Evolutionary conservation across 2,797 vertebrate genomes (phyloP), one percentile per base, ranked within the genome.

Genomic region (Stomatorhinus walkeri): DNA sequence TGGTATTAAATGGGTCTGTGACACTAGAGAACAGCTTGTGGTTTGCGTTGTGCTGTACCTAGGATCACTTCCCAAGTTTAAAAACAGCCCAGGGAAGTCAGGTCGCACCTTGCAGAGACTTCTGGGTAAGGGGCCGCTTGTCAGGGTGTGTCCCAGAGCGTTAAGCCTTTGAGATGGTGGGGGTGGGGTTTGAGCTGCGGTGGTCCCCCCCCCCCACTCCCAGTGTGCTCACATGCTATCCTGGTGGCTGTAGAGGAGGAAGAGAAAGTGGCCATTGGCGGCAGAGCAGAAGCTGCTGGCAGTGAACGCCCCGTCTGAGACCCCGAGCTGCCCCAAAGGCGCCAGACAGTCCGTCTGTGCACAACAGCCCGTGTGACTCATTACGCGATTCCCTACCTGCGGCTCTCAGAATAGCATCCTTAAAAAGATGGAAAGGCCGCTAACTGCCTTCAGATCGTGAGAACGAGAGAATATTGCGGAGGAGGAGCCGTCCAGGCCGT

Each of bases 261-360:
- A 95, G 92, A 93, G 94, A 95, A 95, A 95, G 93, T 93, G 92
- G 1, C 4, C 40, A 72, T 86, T 83, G 19, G n/a, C 81, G 19
- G 87, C 52, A 90, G 24, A 2, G 2, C 36, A 88, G 89, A 90
- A 49, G 46, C 88, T 87, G 79, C 5, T 81, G 24, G 51, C 36
- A 56, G 81, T 87, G 40, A 88, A 72, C 86, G 12, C 49, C 59
- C 46, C 3, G 68, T 36, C 72, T 54, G 32, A 19, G 32, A n/a
- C 49, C 24, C 28, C 87, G 16, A 24, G 24, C 48, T 28, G 68
- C 89, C 87, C 84, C 19, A 83, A 16, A 24, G 46, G 36, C n/a
- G 49, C 32, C 28, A 40, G 12, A 59, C 85, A 86, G 7, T 40
- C 83, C n/a, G 49, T 49, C n/a, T 28, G 22, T 49, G 46, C 24